Conservation (phyloP, 2,113 vertebrate species). For the Chaetodon trifascialis region DNA sequence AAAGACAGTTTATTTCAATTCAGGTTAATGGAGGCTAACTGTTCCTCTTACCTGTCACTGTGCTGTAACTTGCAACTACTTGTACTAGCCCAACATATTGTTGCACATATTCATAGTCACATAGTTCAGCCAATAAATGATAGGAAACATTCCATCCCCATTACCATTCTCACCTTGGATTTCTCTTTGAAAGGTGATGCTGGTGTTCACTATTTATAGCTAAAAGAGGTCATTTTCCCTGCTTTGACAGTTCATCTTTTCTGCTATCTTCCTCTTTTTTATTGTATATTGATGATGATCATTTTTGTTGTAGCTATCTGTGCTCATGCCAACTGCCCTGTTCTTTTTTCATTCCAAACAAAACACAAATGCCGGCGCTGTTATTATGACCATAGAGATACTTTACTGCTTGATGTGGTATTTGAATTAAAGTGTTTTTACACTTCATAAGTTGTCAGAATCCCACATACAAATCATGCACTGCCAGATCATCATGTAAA, state of each 20-base stretch:
- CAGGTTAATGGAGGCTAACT: not conserved
- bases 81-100: too few relatives aligned
- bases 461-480: not conserved
- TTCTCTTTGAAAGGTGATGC: not conserved
- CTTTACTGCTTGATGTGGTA: not conserved
- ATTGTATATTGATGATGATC: not conserved
- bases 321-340: not conserved
- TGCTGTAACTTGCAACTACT: too few relatives aligned
- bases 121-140: not conserved
- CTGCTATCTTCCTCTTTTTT: not conserved
- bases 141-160: too few relatives aligned
- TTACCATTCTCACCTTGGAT: not conserved
- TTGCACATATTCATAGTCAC: not conserved
- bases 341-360: not conserved
- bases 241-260: not conserved
- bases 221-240: not conserved
- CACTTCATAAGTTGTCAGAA: not conserved
- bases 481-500: not conserved
- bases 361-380: not conserved
- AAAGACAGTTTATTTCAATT: not conserved
- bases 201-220: conserved; percentile 19
- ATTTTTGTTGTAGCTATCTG: not conserved
- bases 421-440: not conserved
- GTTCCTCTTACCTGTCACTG: not conserved
- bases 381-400: not conserved